Conservation (phyloP, 2,888 invertebrate species). For the Idaea straminata region DNA sequence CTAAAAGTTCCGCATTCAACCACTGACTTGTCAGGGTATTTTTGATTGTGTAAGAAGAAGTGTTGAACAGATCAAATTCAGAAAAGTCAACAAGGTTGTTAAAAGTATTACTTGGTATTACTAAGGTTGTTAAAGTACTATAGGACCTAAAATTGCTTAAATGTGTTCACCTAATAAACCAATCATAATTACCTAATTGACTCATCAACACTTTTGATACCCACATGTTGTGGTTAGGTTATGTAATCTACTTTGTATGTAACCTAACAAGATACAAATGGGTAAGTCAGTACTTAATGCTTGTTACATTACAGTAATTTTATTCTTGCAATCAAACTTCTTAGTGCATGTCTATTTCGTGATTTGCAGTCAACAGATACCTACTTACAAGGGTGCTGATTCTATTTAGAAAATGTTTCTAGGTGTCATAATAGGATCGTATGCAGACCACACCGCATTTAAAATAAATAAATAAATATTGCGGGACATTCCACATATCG, state of each 20-base stretch:
- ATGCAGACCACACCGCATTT: too few species aligned
- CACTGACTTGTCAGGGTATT: too few species aligned
- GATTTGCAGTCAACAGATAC: conserved; percentile 45
- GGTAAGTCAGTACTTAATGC: background rate
- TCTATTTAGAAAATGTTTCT: background rate
- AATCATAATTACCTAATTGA: background rate
- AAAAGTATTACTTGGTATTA: too few species aligned
- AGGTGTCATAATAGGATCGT: conserved; percentile 6
- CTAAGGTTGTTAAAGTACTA: too few species aligned
- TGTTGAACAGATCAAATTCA: too few species aligned
- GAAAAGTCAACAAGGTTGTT: too few species aligned
- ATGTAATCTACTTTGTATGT: background rate
- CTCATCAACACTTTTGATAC: background rate
- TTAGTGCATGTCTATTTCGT: conserved; percentile 46
- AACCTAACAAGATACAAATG: background rate
- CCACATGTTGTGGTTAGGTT: conserved; percentile 2
- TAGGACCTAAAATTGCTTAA: too few species aligned
- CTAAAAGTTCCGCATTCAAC: too few species aligned
- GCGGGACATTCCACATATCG: too few species aligned
- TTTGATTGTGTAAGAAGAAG: too few species aligned
- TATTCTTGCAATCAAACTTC: conserved; percentile 38
- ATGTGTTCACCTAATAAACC: background rate
- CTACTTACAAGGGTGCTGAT: background rate
- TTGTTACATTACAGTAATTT: conserved; percentile 36
- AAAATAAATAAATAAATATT: too few species aligned